Conservation (phyloP, 2,888 invertebrate species). For the Pachymerium ferrugineum region DNA sequence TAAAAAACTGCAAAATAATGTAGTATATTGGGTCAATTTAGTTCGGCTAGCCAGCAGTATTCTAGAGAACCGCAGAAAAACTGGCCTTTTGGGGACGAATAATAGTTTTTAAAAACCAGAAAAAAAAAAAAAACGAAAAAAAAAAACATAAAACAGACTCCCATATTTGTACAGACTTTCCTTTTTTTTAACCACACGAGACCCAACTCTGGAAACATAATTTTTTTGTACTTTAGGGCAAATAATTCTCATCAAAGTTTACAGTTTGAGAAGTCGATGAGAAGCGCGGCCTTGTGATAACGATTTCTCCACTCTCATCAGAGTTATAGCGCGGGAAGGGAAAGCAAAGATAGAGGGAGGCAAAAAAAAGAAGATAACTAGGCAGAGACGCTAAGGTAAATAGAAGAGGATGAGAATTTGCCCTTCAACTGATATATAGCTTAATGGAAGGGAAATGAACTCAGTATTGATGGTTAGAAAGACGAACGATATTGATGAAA, state of each 20-base stretch:
- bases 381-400: conserved; percentile 11
- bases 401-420: conserved; percentile 22
- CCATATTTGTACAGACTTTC: no score
- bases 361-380: conserved; percentile 23
- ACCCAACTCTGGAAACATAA: neutral
- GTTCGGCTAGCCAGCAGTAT: no score
- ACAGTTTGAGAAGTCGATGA: neutral
- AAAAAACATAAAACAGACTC: no score
- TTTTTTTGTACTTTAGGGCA: neutral
- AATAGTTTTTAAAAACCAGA: no score
- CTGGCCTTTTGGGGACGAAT: no score
- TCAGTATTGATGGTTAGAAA: conserved; percentile 3
- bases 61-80: no score
- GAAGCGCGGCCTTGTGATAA: neutral
- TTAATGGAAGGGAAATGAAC: conserved; percentile 27
- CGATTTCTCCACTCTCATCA: conserved; percentile 14
- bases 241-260: conserved; percentile 1
- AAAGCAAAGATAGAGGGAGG: no score
- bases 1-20: no score
- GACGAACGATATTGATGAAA: conserved; percentile 22
- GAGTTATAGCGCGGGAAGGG: conserved; percentile 12
- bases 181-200: no score
- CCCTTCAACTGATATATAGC: conserved; percentile 16
- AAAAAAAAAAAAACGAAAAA: no score
- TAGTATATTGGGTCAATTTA: no score